Conservation (phyloP, 2,888 invertebrate species). For the Coleophora deauratella region DNA sequence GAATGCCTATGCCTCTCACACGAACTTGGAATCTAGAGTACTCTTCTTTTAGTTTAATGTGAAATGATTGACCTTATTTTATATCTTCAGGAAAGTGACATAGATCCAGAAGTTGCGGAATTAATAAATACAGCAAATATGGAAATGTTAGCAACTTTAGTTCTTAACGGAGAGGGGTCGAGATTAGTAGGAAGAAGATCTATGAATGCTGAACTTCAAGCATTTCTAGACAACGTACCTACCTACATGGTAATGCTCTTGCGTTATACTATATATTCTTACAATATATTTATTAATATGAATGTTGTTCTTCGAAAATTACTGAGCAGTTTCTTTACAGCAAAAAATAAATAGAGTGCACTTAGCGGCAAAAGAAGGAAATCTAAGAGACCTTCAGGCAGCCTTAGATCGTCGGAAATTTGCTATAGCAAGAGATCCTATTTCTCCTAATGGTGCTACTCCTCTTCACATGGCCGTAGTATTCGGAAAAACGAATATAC, state of each 20-base stretch:
- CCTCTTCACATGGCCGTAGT: slow-evolving; percentile 90
- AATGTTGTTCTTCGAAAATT: not conserved
- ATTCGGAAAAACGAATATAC: slow-evolving; percentile 87
- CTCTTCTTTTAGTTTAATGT: not conserved
- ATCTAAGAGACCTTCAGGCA: slow-evolving; percentile 87
- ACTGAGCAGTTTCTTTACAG: slow-evolving; percentile 58
- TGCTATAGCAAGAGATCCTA: slow-evolving; percentile 89
- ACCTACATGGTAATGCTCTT: slow-evolving; percentile 85
- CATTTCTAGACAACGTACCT: slow-evolving; percentile 90
- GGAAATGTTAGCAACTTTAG: slow-evolving; percentile 91
- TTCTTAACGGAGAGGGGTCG: slow-evolving; percentile 90
- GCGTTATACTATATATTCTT: too few species aligned
- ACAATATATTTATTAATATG: not conserved
- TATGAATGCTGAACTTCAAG: slow-evolving; percentile 84
- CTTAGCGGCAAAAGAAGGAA: slow-evolving; percentile 87
- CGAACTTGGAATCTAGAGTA: slow-evolving; percentile 3
- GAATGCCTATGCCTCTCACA: slow-evolving; percentile 40
- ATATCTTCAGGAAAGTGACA: slow-evolving; percentile 57
- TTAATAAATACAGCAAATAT: slow-evolving; percentile 85
- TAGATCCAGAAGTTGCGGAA: slow-evolving; percentile 78
- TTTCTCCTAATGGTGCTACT: slow-evolving; percentile 87
- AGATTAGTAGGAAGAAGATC: slow-evolving; percentile 81
- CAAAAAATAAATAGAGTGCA: slow-evolving; percentile 93
- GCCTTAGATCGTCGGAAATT: slow-evolving; percentile 92
- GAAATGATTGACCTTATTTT: slow-evolving; percentile 4